phyloP scores from a whole-genome alignment of 2,888 invertebrate species.

The Metacarcinus magister region DNA sequence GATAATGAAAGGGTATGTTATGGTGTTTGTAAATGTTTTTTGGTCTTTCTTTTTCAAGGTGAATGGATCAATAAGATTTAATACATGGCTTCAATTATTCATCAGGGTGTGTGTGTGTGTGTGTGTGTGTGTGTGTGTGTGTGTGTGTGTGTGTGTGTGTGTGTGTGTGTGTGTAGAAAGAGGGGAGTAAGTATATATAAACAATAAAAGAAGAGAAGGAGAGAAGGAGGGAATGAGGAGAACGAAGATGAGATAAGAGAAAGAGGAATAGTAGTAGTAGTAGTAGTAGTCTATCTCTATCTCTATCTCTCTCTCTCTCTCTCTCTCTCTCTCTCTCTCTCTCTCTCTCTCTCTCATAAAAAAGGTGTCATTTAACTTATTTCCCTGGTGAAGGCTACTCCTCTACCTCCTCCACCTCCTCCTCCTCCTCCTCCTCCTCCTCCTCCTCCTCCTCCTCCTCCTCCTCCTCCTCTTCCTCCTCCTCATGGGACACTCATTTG shows the following conservation, averaged over 20 bases:
- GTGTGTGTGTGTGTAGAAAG: background rate
- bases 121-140: conserved; percentile 59
- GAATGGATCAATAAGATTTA: background rate
- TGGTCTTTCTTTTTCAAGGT: background rate
- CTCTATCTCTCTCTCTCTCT: background rate
- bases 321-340: conserved; percentile 15
- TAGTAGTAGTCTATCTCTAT: background rate
- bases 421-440: background rate
- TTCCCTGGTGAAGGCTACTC: background rate
- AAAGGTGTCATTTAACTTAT: background rate
- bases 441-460: conserved; percentile 15
- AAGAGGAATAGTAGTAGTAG: background rate
- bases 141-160: conserved; percentile 22
- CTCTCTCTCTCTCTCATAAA: background rate
- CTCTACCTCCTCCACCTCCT: background rate
- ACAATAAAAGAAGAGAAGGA: no score
- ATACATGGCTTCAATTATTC: conserved; percentile 41
- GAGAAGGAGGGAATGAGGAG: no score
- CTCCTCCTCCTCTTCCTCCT: no score
- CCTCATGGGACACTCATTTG: background rate
- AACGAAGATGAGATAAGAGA: no score
- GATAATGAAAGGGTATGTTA: background rate
- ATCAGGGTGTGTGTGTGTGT: no score
- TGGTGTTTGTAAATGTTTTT: background rate
- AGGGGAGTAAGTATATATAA: no score